phyloP scores from a whole-genome alignment of 2,888 invertebrate genomes.

The Agrotis exclamationis region DNA sequence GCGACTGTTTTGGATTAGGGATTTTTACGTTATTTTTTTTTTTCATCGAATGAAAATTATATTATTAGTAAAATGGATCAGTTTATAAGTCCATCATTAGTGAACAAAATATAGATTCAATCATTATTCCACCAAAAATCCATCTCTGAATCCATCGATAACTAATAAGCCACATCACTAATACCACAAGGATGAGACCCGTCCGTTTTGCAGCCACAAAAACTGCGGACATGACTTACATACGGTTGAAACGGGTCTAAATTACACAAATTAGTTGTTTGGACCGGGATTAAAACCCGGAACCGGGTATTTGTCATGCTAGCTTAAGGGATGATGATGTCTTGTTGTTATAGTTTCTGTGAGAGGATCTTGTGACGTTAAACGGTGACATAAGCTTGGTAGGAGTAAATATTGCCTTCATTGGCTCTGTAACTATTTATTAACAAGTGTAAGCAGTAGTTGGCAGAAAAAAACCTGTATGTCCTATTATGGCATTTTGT shows the following conservation, averaged over 20 bases:
- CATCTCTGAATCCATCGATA: conserved; percentile 22
- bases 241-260: conserved; percentile 70
- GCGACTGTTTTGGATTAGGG: no score
- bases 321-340: conserved; percentile 39
- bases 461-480: background rate
- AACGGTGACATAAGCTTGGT: conserved; percentile 9
- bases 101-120: background rate
- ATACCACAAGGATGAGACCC: conserved; percentile 70
- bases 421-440: background rate
- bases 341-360: conserved; percentile 30
- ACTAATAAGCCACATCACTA: conserved; percentile 33
- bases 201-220: conserved; percentile 72
- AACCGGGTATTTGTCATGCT: conserved; percentile 52
- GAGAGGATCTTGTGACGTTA: conserved; percentile 1
- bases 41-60: no score
- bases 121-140: conserved; percentile 3
- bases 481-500: no score
- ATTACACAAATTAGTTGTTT: conserved; percentile 77
- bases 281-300: conserved; percentile 57
- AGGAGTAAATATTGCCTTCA: background rate
- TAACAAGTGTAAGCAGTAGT: background rate
- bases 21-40: no score
- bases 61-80: no score
- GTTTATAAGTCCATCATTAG: no score
- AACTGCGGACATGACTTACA: conserved; percentile 74